A percentile compares a stretch with the other conserved stretches of the same genome.
Conservation (phyloP, 2,888 invertebrate genomes). For the Cylindroiulus punctatus region DNA sequence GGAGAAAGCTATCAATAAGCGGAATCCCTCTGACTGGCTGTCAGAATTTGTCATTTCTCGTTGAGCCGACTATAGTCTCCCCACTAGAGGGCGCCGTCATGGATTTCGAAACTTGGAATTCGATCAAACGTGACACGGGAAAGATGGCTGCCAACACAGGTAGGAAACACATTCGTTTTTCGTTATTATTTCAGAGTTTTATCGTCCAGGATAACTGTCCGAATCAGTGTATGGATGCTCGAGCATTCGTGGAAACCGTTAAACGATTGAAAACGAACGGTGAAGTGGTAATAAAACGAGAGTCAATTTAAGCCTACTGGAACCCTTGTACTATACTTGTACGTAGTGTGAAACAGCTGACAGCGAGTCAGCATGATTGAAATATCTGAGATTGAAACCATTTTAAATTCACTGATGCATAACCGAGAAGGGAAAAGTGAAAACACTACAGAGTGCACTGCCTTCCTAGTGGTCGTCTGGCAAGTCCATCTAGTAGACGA, state of each 20-base stretch:
- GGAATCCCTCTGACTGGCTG: too few relatives aligned
- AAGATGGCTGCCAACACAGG: slow-evolving; percentile 28
- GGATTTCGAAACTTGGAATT: background rate
- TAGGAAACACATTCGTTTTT: background rate
- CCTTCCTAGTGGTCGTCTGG: too few relatives aligned
- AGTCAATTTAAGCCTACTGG: background rate
- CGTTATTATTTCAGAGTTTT: background rate
- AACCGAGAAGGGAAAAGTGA: too few relatives aligned
- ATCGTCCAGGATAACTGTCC: background rate
- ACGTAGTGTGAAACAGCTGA: background rate
- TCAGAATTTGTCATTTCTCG: too few relatives aligned
- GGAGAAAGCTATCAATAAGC: too few relatives aligned
- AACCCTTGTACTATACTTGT: too few relatives aligned
- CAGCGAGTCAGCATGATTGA: background rate
- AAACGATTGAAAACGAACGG: background rate
- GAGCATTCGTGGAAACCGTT: background rate
- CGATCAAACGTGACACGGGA: background rate
- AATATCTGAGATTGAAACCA: too few relatives aligned
- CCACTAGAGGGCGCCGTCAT: background rate
- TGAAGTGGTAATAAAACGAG: background rate
- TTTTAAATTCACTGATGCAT: too few relatives aligned
- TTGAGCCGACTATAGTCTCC: too few relatives aligned
- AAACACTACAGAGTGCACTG: too few relatives aligned
- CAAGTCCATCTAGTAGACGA: too few relatives aligned
- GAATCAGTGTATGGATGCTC: background rate